Base-by-base conservation (phyloP, 2,888 invertebrate genomes). In the Lochmaea crataegi region DNA sequence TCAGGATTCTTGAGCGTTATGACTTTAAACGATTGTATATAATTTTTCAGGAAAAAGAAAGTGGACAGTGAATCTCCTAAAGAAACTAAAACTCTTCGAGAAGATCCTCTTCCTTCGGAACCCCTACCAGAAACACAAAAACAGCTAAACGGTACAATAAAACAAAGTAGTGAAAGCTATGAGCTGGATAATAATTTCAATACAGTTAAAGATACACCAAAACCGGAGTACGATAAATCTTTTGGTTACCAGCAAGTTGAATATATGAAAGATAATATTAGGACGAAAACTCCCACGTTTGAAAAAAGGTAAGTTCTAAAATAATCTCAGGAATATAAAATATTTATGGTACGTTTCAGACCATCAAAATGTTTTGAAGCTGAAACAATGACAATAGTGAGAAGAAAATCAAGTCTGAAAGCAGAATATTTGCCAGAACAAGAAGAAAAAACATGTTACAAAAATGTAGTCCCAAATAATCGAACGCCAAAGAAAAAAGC, bases 401-500 rank as follows among this genome's bases (percentile, higher is more conserved):
- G 82, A 26, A 81, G 87, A 16, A 80, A 86, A 18, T 83, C 65
- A 53, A 81, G 82, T 63, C 76, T 81, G 70, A 78, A 78, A 56
- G 68, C 64, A 83, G 71, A 87, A 83, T 76, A 84, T 82, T 10
- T 85, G 84, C 74, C 79, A 68, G 71, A 83, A 32, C 77, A 76
- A 57, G 80, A 81, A 53, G 82, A 81, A 57, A 65, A 73, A 11
- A 61, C 78, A 6, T 82, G 82, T 65, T 82, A 82, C 58, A 77
- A 86, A 57, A 80, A 84, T 5, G 85, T 83, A 73, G 80, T 85
- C 16, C 84, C 85, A 7, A 82, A 80, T 58, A 83, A 80, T 67
- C 79, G 83, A 65, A 86, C 86, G 4, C 86, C 86, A 0, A 90
- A 83, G 88, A 90, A 86, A 81, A 90, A 90, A 80, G 65, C 80